Conservation (phyloP, 1,140 invertebrate genomes). For the honey bee (Apis mellifera) region Amel_HAv3.1 CM009931.2:14314501-14315000, state of each 20-base stretch:
- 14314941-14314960: no score
- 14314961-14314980: no score
- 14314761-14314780: not conserved
- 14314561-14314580: not conserved
- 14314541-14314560: no score
- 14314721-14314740: not conserved
- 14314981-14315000: no score
- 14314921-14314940: no score
- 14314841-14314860: not conserved
- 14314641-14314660: not conserved
- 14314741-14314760: conserved; percentile 15
- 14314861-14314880: not conserved
- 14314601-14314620: not conserved
- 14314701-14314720: conserved; percentile 58
- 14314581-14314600: not conserved
- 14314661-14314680: conserved; percentile 21
- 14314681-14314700: conserved; percentile 49
- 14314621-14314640: not conserved
- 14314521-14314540: not conserved
- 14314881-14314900: no score
- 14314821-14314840: no score
- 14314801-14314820: no score
- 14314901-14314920: no score
- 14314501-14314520: not conserved
- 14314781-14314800: not conserved